Conservation (phyloP, 2,888 invertebrate genomes). For the Hypomecis punctinalis region DNA sequence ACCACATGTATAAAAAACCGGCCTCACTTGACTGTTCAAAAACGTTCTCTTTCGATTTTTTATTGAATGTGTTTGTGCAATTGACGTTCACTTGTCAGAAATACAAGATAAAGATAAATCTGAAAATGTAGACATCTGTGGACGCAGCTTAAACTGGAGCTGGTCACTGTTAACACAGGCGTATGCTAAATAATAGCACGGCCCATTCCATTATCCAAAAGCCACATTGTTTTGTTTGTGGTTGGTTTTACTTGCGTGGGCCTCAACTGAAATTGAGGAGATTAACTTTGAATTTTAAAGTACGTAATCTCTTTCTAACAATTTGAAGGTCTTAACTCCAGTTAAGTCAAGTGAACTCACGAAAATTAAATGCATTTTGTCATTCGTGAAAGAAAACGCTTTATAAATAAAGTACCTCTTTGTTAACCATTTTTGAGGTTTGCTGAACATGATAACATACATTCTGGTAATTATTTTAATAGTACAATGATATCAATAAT, state of each 20-base stretch:
- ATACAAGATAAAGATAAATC: neutral
- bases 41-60: too few species aligned
- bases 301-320: constrained; percentile 16
- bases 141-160: neutral
- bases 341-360: neutral
- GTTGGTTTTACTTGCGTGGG: constrained; percentile 10
- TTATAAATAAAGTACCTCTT: neutral
- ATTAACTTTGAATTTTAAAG: constrained; percentile 17
- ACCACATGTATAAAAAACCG: too few species aligned
- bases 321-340: constrained; percentile 8
- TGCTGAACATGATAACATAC: too few species aligned
- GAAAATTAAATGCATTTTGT: constrained; percentile 3
- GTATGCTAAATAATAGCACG: constrained; percentile 3
- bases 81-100: neutral
- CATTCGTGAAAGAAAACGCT: too few species aligned
- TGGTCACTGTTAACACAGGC: neutral
- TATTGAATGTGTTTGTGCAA: neutral
- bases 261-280: constrained; percentile 14
- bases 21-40: too few species aligned
- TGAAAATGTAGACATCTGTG: neutral
- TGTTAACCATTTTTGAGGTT: too few species aligned
- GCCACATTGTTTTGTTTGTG: constrained; percentile 11
- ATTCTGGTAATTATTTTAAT: too few species aligned
- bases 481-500: too few species aligned
- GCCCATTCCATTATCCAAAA: constrained; percentile 5